A percentile compares a stretch with the other conserved stretches of the same genome.
These are phyloP conservation scores for Nanger granti DNA, from an alignment of 2,113 vertebrate genomes.

Conservation along the genomic window DNA sequence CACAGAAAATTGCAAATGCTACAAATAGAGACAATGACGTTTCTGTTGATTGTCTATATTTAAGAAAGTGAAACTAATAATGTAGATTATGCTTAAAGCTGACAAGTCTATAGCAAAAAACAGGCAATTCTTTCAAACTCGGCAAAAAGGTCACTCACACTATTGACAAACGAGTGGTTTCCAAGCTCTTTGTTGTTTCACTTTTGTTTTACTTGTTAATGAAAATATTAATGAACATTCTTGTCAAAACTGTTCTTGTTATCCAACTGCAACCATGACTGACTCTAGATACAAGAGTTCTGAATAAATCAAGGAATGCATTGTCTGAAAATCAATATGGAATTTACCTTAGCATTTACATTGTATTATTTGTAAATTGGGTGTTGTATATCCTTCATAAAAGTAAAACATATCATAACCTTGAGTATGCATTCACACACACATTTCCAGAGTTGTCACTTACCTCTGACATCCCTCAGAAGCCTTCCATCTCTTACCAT, in stretches of 20 bases:
- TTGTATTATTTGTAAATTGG: neutral
- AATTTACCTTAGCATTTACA: neutral
- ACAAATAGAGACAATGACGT: neutral
- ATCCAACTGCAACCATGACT: neutral
- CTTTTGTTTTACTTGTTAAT: slow-evolving; percentile 1
- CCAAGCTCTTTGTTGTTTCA: neutral
- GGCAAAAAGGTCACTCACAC: neutral
- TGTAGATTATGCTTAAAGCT: neutral
- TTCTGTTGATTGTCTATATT: neutral
- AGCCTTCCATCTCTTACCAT: neutral
- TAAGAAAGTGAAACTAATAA: neutral
- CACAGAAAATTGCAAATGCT: neutral
- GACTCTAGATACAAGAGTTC: neutral
- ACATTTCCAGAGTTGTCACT: neutral
- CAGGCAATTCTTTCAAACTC: neutral
- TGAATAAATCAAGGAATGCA: neutral
- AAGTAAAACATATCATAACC: neutral
- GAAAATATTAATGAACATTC: neutral
- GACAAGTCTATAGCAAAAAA: neutral
- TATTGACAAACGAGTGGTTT: neutral
- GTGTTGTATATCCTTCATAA: neutral
- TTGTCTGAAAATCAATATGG: neutral
- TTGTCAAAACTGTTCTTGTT: neutral
- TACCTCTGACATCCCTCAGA: neutral
- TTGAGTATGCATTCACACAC: neutral